phyloP scores from a whole-genome alignment of 2,113 vertebrate genomes.

The Danio rerio region DNA sequence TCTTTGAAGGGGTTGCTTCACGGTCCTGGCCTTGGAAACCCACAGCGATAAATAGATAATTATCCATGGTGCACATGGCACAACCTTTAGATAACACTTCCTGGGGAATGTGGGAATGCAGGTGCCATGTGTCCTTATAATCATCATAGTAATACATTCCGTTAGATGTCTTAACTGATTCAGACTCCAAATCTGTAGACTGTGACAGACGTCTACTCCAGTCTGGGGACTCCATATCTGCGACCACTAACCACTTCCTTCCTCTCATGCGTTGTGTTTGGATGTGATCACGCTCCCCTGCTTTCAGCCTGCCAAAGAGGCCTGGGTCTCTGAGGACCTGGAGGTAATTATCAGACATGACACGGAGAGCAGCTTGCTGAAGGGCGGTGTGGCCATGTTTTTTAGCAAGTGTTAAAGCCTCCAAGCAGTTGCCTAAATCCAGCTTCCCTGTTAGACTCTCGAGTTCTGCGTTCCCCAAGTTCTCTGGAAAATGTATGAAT shows the following conservation, averaged over 20 bases:
- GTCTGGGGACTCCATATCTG: constrained; percentile 79
- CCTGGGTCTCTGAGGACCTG: constrained; percentile 83
- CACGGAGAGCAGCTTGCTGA: constrained; percentile 78
- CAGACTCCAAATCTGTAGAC: constrained; percentile 42
- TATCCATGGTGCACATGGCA: constrained; percentile 89
- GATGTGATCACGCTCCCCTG: constrained; percentile 83
- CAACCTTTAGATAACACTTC: constrained; percentile 85
- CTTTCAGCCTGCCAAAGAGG: constrained; percentile 82
- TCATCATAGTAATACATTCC: constrained; percentile 86
- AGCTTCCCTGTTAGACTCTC: constrained; percentile 72
- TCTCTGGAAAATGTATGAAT: constrained; percentile 67
- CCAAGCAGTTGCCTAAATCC: constrained; percentile 88
- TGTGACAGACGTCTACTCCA: constrained; percentile 47
- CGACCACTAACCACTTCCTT: constrained; percentile 76
- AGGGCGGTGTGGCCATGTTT: constrained; percentile 70
- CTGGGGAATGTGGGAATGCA: constrained; percentile 77
- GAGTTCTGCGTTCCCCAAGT: constrained; percentile 57
- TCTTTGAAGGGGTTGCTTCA: constrained; percentile 78
- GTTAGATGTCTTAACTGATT: constrained; percentile 67
- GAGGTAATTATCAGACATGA: constrained; percentile 92
- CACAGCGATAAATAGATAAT: constrained; percentile 90
- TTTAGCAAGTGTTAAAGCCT: constrained; percentile 82
- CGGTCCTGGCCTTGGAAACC: constrained; percentile 78
- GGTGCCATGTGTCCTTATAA: constrained; percentile 79
- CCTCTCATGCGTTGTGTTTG: constrained; percentile 78